Evolutionary conservation across 2,113 vertebrate genomes (phyloP).

Genomic region (Varanus komodoensis): DNA sequence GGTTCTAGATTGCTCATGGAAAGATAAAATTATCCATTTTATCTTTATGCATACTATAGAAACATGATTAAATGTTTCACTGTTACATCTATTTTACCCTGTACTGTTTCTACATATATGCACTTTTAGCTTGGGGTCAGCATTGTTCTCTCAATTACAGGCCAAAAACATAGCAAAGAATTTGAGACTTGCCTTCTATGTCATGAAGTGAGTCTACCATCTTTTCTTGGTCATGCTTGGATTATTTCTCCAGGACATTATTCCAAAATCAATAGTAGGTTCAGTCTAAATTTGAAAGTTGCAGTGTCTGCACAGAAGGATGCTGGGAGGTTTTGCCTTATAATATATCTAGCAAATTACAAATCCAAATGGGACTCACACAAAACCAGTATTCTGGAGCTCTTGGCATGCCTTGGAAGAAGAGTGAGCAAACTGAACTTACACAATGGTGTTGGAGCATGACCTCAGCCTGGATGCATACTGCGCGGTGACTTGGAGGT

Average conservation of each 20-base stretch:
- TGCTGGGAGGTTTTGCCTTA: neutral
- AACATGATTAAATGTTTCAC: neutral
- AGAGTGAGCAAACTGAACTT: neutral
- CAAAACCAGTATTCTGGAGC: neutral
- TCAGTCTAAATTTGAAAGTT: rapidly evolving
- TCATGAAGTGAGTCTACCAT: neutral
- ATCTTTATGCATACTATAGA: neutral
- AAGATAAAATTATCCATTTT: neutral
- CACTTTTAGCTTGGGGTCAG: neutral
- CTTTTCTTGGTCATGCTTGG: neutral
- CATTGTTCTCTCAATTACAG: neutral
- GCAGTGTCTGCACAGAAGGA: rapidly evolving
- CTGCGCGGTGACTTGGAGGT: constrained; percentile 18
- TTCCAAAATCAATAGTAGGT: rapidly evolving
- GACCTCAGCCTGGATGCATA: constrained; percentile 1
- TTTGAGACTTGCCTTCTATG: neutral
- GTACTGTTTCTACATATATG: neutral
- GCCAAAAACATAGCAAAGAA: neutral
- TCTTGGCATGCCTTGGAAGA: neutral
- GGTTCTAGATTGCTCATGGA: neutral
- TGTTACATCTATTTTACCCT: neutral
- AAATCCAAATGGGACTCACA: rapidly evolving
- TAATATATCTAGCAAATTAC: neutral
- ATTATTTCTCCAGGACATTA: neutral
- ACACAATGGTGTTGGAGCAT: neutral